These are phyloP conservation scores for Microplitis deprimator DNA, from an alignment of 2,888 invertebrate genomes.

Conservation along the genomic window DNA sequence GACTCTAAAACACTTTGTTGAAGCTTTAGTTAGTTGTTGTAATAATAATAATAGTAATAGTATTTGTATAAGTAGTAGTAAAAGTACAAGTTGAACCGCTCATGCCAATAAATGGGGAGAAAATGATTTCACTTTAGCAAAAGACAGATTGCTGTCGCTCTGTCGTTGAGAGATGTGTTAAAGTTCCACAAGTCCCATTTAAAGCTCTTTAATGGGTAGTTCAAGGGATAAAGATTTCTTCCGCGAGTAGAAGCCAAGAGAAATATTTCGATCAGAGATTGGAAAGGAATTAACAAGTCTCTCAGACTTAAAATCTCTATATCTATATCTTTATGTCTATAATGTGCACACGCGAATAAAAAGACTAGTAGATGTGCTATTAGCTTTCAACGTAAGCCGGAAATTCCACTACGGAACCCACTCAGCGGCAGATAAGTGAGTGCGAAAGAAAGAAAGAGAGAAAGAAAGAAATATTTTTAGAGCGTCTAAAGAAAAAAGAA, in stretches of 20 bases:
- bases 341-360: conserved; percentile 4
- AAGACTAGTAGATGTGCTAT: conserved; percentile 55
- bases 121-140: conserved; percentile 16
- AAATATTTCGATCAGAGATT: not conserved
- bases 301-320: not conserved
- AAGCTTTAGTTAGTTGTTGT: not conserved
- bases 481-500: conserved; percentile 44
- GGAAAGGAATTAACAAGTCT: conserved; percentile 20
- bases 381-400: conserved; percentile 65
- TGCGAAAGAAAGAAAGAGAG: conserved; percentile 34
- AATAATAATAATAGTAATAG: too few relatives aligned
- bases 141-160: conserved; percentile 12
- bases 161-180: not conserved
- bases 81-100: too few relatives aligned
- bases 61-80: too few relatives aligned
- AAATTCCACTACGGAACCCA: conserved; percentile 61
- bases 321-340: too few relatives aligned
- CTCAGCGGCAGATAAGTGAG: conserved; percentile 46
- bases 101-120: conserved; percentile 13
- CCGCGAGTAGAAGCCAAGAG: not conserved
- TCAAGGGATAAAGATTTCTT: not conserved
- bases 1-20: conserved; percentile 16
- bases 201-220: conserved; percentile 2
- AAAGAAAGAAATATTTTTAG: conserved; percentile 34
- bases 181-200: not conserved